Evolutionary conservation across 1,140 invertebrate genomes (phyloP).

Genomic region (Drosophila serrata): DNA sequence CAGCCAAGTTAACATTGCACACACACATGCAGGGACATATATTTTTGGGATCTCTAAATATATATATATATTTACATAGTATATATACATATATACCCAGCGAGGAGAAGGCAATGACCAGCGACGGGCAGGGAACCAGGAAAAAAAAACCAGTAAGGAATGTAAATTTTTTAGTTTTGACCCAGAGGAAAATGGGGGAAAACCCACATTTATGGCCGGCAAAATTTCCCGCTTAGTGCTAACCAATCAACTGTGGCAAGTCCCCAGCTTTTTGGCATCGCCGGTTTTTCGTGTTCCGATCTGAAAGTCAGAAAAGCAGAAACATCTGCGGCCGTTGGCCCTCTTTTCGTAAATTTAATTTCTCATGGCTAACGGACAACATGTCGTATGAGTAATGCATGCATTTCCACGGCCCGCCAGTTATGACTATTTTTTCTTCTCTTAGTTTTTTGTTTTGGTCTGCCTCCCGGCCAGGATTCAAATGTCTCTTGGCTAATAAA

Average conservation of each 20-base stretch:
- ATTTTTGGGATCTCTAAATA: conserved; percentile 7
- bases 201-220: conserved; percentile 69
- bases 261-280: conserved; percentile 3
- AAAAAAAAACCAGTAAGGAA: conserved; percentile 25
- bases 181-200: not conserved
- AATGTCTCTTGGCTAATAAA: conserved; percentile 40
- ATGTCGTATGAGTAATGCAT: conserved; percentile 58
- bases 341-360: conserved; percentile 43
- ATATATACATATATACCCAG: not conserved
- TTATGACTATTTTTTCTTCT: not conserved
- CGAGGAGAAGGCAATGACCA: conserved; percentile 19
- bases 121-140: conserved; percentile 1
- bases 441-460: not conserved
- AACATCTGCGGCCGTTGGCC: conserved; percentile 10
- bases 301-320: too few relatives aligned
- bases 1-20: conserved; percentile 59
- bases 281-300: conserved; percentile 10
- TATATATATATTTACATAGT: conserved; percentile 15
- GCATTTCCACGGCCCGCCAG: conserved; percentile 25
- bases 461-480: conserved; percentile 12
- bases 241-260: conserved; percentile 72
- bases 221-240: conserved; percentile 74
- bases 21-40: conserved; percentile 2
- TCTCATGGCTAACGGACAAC: conserved; percentile 39
- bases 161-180: conserved; percentile 48